A percentile compares a stretch with the other conserved stretches of the same genome.
Evolutionary conservation across 2,113 vertebrate species (phyloP).

Genomic region (Melanerpes formicivorus): DNA sequence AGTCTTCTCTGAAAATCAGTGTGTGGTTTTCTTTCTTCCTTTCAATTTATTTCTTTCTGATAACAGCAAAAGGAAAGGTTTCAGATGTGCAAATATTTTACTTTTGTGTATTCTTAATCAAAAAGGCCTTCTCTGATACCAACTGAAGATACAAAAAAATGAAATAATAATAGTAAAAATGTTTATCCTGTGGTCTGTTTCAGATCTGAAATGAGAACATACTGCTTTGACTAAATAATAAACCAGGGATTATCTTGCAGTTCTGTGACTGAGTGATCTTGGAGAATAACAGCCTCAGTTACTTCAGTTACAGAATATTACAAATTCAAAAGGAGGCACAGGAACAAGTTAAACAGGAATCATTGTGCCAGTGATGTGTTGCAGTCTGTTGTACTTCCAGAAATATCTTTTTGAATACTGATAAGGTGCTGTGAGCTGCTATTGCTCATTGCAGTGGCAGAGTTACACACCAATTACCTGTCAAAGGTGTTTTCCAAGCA

Average conservation of each 20-base stretch:
- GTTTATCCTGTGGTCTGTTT: neutral
- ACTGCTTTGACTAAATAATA: neutral
- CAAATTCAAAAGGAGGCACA: neutral
- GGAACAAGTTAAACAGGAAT: neutral
- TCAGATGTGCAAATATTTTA: neutral
- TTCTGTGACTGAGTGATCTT: neutral
- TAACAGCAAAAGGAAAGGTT: neutral
- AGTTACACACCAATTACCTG: neutral
- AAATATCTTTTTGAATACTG: neutral
- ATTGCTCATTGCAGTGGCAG: neutral
- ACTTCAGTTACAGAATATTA: neutral
- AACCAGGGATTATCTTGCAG: neutral
- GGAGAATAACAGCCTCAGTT: neutral
- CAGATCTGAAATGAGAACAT: neutral
- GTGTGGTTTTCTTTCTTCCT: neutral
- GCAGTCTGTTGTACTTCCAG: neutral
- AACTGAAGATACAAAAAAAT: neutral
- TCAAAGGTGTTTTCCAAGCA: constrained; percentile 16
- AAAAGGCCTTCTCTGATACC: neutral
- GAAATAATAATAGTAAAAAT: neutral
- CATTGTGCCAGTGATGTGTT: neutral
- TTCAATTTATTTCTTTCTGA: neutral
- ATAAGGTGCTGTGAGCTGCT: neutral
- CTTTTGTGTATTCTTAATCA: neutral
- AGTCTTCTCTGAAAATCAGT: neutral